Conservation (phyloP, 1,140 invertebrate species). For the Drosophila nebulosa region DNA sequence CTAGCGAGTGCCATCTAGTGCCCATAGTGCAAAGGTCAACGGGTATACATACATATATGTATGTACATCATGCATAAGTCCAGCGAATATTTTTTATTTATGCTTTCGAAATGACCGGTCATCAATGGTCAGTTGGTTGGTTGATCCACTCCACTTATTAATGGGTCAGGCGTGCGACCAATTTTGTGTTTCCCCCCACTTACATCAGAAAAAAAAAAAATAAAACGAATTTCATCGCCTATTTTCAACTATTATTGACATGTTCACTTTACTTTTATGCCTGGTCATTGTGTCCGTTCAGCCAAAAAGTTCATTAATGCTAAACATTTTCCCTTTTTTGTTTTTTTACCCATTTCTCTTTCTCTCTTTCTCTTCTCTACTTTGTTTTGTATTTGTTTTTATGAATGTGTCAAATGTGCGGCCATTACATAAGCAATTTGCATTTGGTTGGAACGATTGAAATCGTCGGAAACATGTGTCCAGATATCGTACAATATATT, state of each 20-base stretch:
- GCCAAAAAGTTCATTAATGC: not conserved
- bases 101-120: slow-evolving; percentile 1
- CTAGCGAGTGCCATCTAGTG: not conserved
- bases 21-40: not conserved
- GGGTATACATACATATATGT: no score
- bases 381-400: not conserved
- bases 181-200: not conserved
- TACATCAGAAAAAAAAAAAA: not conserved
- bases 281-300: slow-evolving; percentile 4
- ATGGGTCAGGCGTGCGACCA: slow-evolving; percentile 7
- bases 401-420: not conserved
- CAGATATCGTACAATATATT: not conserved
- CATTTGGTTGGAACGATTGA: not conserved
- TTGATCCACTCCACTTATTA: slow-evolving; percentile 4
- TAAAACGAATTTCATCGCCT: slow-evolving; percentile 4
- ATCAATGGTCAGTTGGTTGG: not conserved
- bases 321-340: not conserved
- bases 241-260: slow-evolving; percentile 11
- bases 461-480: not conserved
- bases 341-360: not conserved
- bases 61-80: not conserved
- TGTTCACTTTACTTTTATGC: slow-evolving; percentile 8
- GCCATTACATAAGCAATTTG: not conserved
- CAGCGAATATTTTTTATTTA: not conserved
- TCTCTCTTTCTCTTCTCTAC: not conserved